Evolutionary conservation across 2,888 invertebrate genomes (phyloP).

Genomic region (Cheilosia soror): DNA sequence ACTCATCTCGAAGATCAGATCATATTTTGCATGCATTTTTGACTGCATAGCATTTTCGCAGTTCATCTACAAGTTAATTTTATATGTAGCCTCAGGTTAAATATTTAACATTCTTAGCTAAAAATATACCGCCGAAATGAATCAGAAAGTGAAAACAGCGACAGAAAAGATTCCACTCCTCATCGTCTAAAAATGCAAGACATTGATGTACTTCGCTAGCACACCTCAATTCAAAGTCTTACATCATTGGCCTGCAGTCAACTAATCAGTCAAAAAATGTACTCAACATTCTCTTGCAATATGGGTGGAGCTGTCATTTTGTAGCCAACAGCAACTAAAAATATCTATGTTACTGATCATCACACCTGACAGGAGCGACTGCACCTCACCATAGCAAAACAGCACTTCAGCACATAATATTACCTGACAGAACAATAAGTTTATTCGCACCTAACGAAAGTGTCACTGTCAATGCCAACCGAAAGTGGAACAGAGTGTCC

Average conservation of each 20-base stretch:
- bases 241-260: conserved; percentile 58
- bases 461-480: conserved; percentile 69
- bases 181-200: conserved; percentile 51
- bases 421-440: conserved; percentile 49
- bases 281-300: conserved; percentile 21
- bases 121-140: conserved; percentile 53
- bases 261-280: conserved; percentile 53
- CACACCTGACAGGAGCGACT: conserved; percentile 59
- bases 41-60: background rate
- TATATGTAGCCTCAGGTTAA: conserved; percentile 40
- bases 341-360: conserved; percentile 42
- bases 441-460: conserved; percentile 55
- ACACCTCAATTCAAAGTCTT: conserved; percentile 44
- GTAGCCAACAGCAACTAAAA: conserved; percentile 44
- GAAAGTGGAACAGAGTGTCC: conserved; percentile 58
- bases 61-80: conserved; percentile 9
- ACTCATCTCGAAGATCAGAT: too few species aligned
- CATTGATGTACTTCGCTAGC: conserved; percentile 21
- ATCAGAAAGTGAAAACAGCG: conserved; percentile 58
- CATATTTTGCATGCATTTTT: too few species aligned
- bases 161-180: conserved; percentile 11
- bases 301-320: conserved; percentile 2
- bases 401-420: background rate
- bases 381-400: background rate
- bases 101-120: conserved; percentile 47